These are phyloP conservation scores for Nansenia antarctica DNA, from an alignment of 2,113 vertebrate genomes.

Conservation along the genomic window DNA sequence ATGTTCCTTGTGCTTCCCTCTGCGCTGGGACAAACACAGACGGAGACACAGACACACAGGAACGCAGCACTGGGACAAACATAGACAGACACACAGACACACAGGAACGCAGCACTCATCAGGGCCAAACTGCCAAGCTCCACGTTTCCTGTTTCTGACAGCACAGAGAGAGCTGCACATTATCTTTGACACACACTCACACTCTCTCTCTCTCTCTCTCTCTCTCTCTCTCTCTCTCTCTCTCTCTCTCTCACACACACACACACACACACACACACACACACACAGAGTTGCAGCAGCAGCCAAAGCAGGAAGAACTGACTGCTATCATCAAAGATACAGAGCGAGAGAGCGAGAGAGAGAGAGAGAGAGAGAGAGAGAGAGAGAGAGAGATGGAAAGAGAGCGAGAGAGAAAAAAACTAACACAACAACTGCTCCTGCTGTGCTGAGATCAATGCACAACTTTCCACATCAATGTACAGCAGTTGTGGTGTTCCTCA, in stretches of 20 bases:
- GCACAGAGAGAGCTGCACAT: conserved; percentile 25
- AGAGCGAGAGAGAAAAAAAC: background rate
- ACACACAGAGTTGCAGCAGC: background rate
- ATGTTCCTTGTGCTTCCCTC: too few relatives aligned
- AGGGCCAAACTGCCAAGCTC: conserved; percentile 45
- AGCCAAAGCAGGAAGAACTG: conserved; percentile 43
- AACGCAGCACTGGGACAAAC: background rate
- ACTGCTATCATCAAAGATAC: conserved; percentile 23
- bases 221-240: too few relatives aligned
- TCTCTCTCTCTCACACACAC: conserved; percentile 8
- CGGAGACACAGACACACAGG: background rate
- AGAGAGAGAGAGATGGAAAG: conserved; percentile 6
- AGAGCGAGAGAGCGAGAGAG: conserved; percentile 4
- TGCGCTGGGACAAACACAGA: background rate
- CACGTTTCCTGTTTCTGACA: conserved; percentile 67
- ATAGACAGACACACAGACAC: conserved; percentile 1
- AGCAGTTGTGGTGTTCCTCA: background rate
- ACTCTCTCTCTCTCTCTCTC: background rate
- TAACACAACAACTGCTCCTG: background rate
- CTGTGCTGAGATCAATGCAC: background rate
- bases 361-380: conserved; percentile 2
- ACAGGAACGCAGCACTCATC: conserved; percentile 13
- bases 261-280: conserved; percentile 20
- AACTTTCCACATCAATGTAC: background rate
- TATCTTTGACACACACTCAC: conserved; percentile 50